phyloP scores from a whole-genome alignment of 1,140 invertebrate genomes.

The Trachymyrmex cornetzi region DNA sequence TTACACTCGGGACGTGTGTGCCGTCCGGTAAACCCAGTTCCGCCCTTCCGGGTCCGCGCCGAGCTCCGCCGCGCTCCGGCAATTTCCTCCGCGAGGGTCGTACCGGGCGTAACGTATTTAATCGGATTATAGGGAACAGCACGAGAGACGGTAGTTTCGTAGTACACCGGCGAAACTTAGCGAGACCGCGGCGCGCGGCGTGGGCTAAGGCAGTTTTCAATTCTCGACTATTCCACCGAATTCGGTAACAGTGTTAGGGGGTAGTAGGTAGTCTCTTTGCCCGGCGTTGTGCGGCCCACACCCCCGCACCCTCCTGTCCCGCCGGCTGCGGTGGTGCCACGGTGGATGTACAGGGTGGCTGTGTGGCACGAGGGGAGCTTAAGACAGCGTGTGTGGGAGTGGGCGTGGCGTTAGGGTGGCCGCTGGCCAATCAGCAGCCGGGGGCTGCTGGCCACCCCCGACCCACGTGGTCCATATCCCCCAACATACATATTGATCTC shows the following conservation, averaged over 20 bases:
- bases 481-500: slow-evolving; percentile 87
- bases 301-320: slow-evolving; percentile 36
- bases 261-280: slow-evolving; percentile 67
- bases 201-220: slow-evolving; percentile 84
- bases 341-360: slow-evolving; percentile 71
- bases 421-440: slow-evolving; percentile 86
- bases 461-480: slow-evolving; percentile 85
- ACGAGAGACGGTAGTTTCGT: slow-evolving; percentile 36
- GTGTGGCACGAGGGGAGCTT: slow-evolving; percentile 76
- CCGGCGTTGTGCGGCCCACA: slow-evolving; percentile 67
- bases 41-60: slow-evolving; percentile 19
- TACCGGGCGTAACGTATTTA: slow-evolving; percentile 51
- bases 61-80: slow-evolving; percentile 4
- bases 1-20: slow-evolving; percentile 51
- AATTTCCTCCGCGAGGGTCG: slow-evolving; percentile 50
- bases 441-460: slow-evolving; percentile 84
- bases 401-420: slow-evolving; percentile 85
- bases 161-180: slow-evolving; percentile 48
- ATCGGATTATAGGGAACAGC: slow-evolving; percentile 68
- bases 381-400: slow-evolving; percentile 87
- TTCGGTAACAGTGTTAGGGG: slow-evolving; percentile 84
- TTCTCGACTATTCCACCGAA: slow-evolving; percentile 86
- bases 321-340: slow-evolving; percentile 65
- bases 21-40: slow-evolving; percentile 59
- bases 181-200: slow-evolving; percentile 35